A percentile compares a stretch with the other conserved stretches of the same genome.
Conservation (phyloP, 1,140 invertebrate genomes). For the Hylyphantes graminicola region DNA sequence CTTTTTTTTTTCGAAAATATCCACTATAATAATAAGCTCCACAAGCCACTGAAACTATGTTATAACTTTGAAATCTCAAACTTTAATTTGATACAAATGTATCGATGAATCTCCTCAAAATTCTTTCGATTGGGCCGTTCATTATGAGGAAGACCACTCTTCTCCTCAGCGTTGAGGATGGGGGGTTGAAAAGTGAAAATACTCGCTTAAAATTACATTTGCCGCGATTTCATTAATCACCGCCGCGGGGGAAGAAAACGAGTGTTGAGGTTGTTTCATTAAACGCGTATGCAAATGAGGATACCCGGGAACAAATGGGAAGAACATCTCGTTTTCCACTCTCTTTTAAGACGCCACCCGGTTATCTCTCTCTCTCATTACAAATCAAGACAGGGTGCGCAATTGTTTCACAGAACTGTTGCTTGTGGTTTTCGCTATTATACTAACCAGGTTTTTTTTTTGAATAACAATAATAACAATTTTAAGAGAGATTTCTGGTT, state of each 20-base stretch:
- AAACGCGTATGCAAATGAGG: constrained; percentile 49
- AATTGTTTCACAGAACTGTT: too few species aligned
- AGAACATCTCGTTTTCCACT: constrained; percentile 42
- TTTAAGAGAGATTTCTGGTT: too few species aligned
- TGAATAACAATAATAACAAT: too few species aligned
- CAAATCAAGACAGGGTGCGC: too few species aligned
- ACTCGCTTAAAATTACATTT: constrained; percentile 56
- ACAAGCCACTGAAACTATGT: too few species aligned
- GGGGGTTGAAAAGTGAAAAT: constrained; percentile 46
- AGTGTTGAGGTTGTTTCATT: constrained; percentile 49
- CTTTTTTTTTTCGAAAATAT: too few species aligned
- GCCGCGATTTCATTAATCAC: constrained; percentile 55
- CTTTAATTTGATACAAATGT: not conserved
- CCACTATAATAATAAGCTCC: too few species aligned
- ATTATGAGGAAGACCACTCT: too few species aligned
- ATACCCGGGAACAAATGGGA: constrained; percentile 37
- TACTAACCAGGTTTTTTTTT: too few species aligned
- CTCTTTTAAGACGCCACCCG: constrained; percentile 2
- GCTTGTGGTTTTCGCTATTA: too few species aligned
- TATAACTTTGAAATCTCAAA: not conserved
- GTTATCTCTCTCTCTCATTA: constrained; percentile 9
- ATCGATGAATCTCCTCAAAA: too few species aligned
- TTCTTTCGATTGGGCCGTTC: not conserved
- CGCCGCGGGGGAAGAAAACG: constrained; percentile 26
- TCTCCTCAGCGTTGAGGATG: too few species aligned